phyloP scores from a whole-genome alignment of 2,797 vertebrate genomes.

The Cryptoprocta ferox region DNA sequence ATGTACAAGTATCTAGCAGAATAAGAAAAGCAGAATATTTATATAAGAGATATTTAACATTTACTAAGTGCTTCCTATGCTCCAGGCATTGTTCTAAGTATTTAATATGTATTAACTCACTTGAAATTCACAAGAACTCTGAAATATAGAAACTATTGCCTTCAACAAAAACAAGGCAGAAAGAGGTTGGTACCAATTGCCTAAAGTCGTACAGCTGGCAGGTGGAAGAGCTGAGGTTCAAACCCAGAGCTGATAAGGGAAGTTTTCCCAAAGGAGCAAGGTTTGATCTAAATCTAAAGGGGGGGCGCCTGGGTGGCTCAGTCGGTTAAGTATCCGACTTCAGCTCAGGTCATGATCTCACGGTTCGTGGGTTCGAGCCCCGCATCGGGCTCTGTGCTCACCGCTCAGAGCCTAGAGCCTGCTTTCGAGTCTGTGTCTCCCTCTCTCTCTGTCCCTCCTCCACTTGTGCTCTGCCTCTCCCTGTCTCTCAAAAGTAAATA shows the following conservation, averaged over 20 bases:
- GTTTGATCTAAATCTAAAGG: not conserved
- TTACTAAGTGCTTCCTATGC: not conserved
- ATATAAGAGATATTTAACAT: not conserved
- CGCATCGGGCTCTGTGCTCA: too few species aligned
- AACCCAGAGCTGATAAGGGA: not conserved
- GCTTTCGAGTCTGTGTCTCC: too few species aligned
- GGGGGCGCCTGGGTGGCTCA: not conserved
- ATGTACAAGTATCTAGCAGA: not conserved
- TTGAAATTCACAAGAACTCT: constrained; percentile 46
- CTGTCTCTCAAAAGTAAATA: too few species aligned
- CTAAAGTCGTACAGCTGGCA: not conserved
- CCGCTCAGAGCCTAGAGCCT: too few species aligned
- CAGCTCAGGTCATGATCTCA: too few species aligned
- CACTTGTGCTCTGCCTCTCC: too few species aligned
- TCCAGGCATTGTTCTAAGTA: not conserved
- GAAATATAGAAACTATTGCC: not conserved
- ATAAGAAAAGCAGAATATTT: not conserved
- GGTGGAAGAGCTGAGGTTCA: not conserved
- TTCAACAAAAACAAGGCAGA: not conserved
- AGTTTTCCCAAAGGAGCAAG: not conserved
- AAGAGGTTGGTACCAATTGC: not conserved
- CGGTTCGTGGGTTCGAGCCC: too few species aligned
- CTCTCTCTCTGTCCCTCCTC: too few species aligned
- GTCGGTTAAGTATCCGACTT: too few species aligned
- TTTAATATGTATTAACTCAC: not conserved